phyloP scores from a whole-genome alignment of 2,888 invertebrate species.

The Craniophora ligustri region DNA sequence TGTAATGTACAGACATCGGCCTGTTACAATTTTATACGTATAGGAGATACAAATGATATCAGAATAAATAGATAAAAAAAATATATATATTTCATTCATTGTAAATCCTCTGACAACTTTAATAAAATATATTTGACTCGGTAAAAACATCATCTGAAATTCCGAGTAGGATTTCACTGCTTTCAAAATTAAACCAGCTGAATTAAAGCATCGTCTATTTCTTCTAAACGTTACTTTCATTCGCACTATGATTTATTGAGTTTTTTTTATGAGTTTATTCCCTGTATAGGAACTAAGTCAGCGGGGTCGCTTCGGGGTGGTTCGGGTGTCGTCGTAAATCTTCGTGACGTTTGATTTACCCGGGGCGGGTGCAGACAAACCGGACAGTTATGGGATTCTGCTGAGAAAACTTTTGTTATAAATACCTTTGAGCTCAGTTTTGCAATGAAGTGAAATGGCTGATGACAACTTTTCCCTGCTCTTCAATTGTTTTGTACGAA shows the following conservation, averaged over 20 bases:
- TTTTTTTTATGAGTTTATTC: slow-evolving; percentile 53
- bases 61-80: no score
- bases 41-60: no score
- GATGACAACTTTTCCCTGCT: slow-evolving; percentile 25
- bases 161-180: slow-evolving; percentile 38
- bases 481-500: slow-evolving; percentile 13
- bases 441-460: slow-evolving; percentile 36
- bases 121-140: no score
- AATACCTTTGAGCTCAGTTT: slow-evolving; percentile 40
- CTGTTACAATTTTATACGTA: no score
- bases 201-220: slow-evolving; percentile 32
- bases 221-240: no score
- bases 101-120: no score
- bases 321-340: slow-evolving; percentile 60
- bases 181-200: slow-evolving; percentile 47
- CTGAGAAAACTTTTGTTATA: slow-evolving; percentile 36
- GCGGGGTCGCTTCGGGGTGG: slow-evolving; percentile 41
- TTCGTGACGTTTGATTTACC: slow-evolving; percentile 62
- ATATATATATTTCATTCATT: no score
- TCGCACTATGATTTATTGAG: no score
- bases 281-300: slow-evolving; percentile 44
- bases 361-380: slow-evolving; percentile 42
- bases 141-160: slow-evolving; percentile 14
- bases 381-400: slow-evolving; percentile 43
- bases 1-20: no score